phyloP scores from a whole-genome alignment of 92 coral and sea anemone genomes.

The Palythoa caribaeorum region DNA sequence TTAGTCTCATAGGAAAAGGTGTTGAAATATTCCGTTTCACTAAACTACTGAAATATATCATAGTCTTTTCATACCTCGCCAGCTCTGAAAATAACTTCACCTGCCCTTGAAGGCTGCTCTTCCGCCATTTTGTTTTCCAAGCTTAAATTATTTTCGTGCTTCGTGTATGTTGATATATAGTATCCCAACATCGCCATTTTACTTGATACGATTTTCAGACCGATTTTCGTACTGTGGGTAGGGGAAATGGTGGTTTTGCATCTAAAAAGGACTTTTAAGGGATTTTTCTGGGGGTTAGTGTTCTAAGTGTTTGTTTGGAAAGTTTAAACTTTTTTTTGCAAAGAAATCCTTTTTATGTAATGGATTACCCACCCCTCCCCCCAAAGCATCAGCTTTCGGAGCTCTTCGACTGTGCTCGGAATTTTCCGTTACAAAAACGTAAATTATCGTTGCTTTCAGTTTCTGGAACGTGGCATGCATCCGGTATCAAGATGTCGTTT shows the following conservation, averaged over 20 bases:
- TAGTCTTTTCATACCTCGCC: conserved; percentile 68
- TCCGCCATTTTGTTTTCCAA: conserved; percentile 85
- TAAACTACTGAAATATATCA: neutral
- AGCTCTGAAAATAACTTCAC: conserved; percentile 86
- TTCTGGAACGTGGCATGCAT: conserved; percentile 49
- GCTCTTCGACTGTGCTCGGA: conserved; percentile 19
- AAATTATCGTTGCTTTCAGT: neutral
- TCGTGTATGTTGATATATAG: neutral
- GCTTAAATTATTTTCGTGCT: neutral
- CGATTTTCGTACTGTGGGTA: neutral
- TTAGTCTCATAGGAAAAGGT: no score
- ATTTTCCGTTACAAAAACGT: neutral
- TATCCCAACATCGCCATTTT: neutral
- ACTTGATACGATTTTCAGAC: no score
- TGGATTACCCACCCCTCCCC: no score
- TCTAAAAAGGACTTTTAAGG: no score
- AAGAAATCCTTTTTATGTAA: no score
- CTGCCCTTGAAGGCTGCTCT: conserved; percentile 42
- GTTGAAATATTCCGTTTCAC: neutral
- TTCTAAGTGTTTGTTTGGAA: no score
- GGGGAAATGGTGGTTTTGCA: no score
- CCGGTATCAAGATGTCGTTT: conserved; percentile 82
- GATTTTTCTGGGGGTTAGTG: no score
- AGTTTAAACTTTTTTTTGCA: no score
- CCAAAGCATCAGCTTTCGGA: neutral